Evolutionary conservation across 2,888 invertebrate species (phyloP).

Genomic region (Machimus atricapillus): DNA sequence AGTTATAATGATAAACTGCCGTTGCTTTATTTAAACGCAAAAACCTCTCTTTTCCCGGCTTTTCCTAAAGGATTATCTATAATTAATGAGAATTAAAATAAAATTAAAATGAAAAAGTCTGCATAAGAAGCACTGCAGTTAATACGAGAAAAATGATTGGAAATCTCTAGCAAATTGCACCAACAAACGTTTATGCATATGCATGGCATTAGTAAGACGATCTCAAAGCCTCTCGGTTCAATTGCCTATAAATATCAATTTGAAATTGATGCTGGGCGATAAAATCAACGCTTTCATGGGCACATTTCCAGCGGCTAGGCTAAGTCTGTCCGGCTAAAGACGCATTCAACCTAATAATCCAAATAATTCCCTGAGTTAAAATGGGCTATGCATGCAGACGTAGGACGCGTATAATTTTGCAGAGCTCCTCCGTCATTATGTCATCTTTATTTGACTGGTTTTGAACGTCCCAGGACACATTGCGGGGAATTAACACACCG

Average conservation of each 20-base stretch:
- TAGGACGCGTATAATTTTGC: background rate
- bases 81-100: background rate
- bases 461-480: background rate
- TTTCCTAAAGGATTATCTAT: background rate
- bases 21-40: too few species aligned
- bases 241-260: background rate
- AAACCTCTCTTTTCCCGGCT: too few species aligned
- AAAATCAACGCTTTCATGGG: background rate
- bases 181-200: background rate
- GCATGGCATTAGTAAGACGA: background rate
- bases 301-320: background rate
- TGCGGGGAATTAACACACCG: background rate
- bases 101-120: background rate
- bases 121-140: background rate
- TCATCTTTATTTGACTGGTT: background rate
- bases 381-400: background rate
- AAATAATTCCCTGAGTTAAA: constrained; percentile 5
- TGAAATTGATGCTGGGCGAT: background rate
- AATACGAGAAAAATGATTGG: background rate
- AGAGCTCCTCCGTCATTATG: background rate
- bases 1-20: too few species aligned
- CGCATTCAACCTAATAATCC: constrained; percentile 16
- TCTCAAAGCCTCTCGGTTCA: background rate
- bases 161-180: background rate
- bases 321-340: background rate